Evolutionary conservation across 2,888 invertebrate species (phyloP).

Genomic region (Protula sp.): DNA sequence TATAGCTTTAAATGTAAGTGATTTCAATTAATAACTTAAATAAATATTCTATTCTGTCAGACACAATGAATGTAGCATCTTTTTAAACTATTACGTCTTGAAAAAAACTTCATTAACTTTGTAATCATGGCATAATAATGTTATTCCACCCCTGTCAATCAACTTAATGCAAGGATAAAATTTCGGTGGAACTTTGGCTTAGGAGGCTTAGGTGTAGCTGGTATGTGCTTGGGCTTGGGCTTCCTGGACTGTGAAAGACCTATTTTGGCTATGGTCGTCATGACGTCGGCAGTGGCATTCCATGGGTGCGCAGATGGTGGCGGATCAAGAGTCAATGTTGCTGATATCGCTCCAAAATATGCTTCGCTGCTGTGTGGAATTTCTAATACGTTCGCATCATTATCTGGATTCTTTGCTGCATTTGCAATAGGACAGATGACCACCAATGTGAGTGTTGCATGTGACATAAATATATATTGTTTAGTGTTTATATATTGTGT

Average conservation of each 20-base stretch:
- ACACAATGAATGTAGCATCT: no score
- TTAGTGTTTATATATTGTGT: no score
- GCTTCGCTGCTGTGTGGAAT: constrained; percentile 23
- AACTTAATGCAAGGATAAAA: no score
- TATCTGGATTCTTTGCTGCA: constrained; percentile 22
- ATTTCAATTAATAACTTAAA: no score
- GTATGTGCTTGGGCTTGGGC: constrained; percentile 4
- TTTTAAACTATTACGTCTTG: no score
- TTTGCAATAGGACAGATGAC: constrained; percentile 7
- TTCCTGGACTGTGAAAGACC: constrained; percentile 6
- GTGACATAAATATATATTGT: not conserved
- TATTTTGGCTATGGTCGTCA: constrained; percentile 70
- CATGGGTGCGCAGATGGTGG: constrained; percentile 65
- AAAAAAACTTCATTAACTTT: no score
- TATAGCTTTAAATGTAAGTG: no score
- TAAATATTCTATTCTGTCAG: no score
- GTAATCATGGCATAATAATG: no score
- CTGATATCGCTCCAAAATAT: constrained; percentile 23
- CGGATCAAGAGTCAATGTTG: constrained; percentile 16
- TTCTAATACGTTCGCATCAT: constrained; percentile 23
- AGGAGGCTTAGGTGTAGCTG: constrained; percentile 8
- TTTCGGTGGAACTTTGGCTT: no score
- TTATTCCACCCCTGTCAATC: no score
- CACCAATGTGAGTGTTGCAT: not conserved
- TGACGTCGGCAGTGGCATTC: constrained; percentile 93